These are phyloP conservation scores for Allochrocebus solatus DNA, from an alignment of 2,797 vertebrate genomes.

Conservation along the genomic window DNA sequence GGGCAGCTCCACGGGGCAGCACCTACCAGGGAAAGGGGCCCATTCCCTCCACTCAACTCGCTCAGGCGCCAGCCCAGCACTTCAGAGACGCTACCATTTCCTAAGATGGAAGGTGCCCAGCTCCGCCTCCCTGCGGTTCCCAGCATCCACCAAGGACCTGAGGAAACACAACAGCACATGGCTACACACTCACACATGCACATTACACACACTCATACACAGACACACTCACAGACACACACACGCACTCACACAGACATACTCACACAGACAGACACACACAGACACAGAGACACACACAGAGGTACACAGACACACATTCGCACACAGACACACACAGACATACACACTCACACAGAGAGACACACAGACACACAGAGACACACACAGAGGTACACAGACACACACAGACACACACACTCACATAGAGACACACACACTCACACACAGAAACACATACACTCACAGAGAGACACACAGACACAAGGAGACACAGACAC, in stretches of 20 bases:
- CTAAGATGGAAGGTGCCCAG: background rate
- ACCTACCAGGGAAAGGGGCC: slow-evolving; percentile 63
- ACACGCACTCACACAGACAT: background rate
- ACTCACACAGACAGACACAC: background rate
- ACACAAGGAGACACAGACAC: background rate
- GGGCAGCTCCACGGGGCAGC: slow-evolving; percentile 32
- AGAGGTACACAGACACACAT: no score
- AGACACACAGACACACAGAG: background rate
- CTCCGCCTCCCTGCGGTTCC: no score
- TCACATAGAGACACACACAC: no score
- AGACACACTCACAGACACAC: background rate
- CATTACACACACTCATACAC: no score
- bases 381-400: background rate
- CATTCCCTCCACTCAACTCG: background rate
- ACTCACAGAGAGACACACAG: background rate
- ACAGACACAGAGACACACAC: no score
- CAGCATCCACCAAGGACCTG: background rate
- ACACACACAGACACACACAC: background rate
- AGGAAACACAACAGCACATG: no score
- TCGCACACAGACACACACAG: background rate
- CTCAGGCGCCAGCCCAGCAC: background rate
- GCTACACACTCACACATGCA: background rate
- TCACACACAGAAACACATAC: background rate
- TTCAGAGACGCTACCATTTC: background rate
- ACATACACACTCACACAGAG: background rate